Base-by-base conservation (phyloP, 2,797 vertebrate genomes). In the Morelia viridis region DNA sequence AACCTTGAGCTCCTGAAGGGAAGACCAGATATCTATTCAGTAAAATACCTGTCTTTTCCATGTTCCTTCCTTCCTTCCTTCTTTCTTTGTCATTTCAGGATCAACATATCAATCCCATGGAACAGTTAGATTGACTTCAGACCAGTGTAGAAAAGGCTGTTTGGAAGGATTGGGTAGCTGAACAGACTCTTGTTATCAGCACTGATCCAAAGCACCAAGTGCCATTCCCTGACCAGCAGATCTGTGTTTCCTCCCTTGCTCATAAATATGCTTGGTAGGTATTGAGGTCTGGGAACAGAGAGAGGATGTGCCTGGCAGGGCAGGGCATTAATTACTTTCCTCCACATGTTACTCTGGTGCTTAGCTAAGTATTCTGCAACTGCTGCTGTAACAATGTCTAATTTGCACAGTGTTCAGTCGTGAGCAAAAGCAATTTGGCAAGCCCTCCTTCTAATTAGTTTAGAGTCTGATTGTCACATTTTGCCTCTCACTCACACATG, bases 391-490 rank as follows among this genome's bases (percentile, higher is more conserved):
- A 92, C 94, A 53, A 95, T 96, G 95, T 95, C 93, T 94, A 96
- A 95, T 95, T 96, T 96, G 96, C 96, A 96, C 93, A 93, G 94
- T 93, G 89, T 94, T 94, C 85, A 0, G 87, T 96, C 92, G 95
- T 92, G 93, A 86, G 88, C 90, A 94, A 90, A 80, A 93, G 88
- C 92, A 96, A 94, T 95, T 96, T 95, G 95, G 95, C 93, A 94
- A 91, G 86, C 92, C 1, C 0, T 89, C 71, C 91, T 91, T 96
- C 96, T 95, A 94, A 96, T 95, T 95, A 96, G 93, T 96, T 96
- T 95, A 95, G 92, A 96, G 94, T 96, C 95, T 96, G 96, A 94
- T 96, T 91, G 95, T 95, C 86, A 89, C 35, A 83, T 95, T 96
- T 95, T 96, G 90, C 93, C 80, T 95, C 91, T 76, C 88, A 76